A percentile compares a stretch with the other conserved stretches of the same genome.
Evolutionary conservation across 2,888 invertebrate genomes (phyloP).

Genomic region (Keiferia lycopersicella): DNA sequence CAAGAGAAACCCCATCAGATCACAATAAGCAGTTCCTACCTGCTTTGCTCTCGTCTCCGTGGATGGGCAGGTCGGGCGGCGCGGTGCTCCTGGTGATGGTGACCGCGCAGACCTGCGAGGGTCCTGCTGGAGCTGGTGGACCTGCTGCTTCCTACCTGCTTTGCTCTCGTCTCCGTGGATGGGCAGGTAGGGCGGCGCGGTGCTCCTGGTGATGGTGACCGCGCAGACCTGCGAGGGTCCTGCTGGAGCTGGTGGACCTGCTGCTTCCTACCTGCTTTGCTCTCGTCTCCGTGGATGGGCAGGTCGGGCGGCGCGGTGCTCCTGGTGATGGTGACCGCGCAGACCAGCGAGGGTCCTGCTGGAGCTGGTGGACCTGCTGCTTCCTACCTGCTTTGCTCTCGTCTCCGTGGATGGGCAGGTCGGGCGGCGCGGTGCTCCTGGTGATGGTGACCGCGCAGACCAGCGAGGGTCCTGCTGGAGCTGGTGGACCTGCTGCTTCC

Average conservation of each 20-base stretch:
- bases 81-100: constrained; percentile 61
- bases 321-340: constrained; percentile 66
- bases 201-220: constrained; percentile 64
- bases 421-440: constrained; percentile 53
- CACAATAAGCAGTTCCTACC: constrained; percentile 27
- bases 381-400: constrained; percentile 66
- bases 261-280: constrained; percentile 48
- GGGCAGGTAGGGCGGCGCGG: constrained; percentile 55
- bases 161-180: constrained; percentile 69
- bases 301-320: constrained; percentile 56
- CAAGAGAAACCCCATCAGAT: too few relatives aligned
- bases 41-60: constrained; percentile 69
- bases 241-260: constrained; percentile 47
- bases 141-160: constrained; percentile 67
- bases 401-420: constrained; percentile 66
- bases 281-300: constrained; percentile 66
- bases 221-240: constrained; percentile 70
- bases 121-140: constrained; percentile 60
- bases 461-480: constrained; percentile 61
- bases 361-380: constrained; percentile 57
- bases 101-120: constrained; percentile 69
- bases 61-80: constrained; percentile 59
- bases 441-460: constrained; percentile 69
- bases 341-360: constrained; percentile 67
- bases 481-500: too few relatives aligned